Conservation (phyloP, 2,797 vertebrate species). For the Tamandua tetradactyla region DNA sequence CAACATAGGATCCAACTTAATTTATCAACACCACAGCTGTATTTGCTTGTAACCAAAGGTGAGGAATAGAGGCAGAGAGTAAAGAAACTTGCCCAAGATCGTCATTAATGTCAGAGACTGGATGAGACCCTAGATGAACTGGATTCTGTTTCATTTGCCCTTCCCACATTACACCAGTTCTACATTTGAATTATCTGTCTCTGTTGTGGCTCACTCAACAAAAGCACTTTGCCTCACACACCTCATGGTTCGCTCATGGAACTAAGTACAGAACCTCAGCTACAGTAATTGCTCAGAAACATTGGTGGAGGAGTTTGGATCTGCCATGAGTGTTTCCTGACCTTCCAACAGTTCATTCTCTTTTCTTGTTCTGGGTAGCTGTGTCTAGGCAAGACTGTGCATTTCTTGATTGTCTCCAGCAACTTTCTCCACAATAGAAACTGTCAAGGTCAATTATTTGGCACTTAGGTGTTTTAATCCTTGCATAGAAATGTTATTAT, state of each 20-base stretch:
- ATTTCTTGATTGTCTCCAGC: background rate
- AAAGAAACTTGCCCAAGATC: background rate
- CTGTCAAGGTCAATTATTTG: constrained; percentile 72
- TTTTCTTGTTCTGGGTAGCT: background rate
- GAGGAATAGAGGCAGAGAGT: background rate
- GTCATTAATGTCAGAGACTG: background rate
- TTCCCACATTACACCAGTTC: background rate
- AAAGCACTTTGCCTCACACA: background rate
- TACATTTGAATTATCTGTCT: background rate
- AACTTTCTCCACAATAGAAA: constrained; percentile 63
- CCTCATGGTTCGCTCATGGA: background rate
- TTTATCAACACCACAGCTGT: background rate
- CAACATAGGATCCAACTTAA: background rate
- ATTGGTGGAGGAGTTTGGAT: background rate
- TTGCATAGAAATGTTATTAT: constrained; percentile 77
- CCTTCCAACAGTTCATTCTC: background rate
- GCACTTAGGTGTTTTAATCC: constrained; percentile 80
- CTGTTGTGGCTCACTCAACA: background rate
- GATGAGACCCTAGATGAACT: background rate
- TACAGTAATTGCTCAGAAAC: background rate
- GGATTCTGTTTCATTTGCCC: fast-evolving
- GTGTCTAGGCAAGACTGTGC: background rate
- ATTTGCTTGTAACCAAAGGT: background rate
- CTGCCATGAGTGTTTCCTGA: background rate
- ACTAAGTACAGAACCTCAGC: background rate